Evolutionary conservation across 2,888 invertebrate genomes (phyloP).

Genomic region (Bursaphelenchus okinawaensis): DNA sequence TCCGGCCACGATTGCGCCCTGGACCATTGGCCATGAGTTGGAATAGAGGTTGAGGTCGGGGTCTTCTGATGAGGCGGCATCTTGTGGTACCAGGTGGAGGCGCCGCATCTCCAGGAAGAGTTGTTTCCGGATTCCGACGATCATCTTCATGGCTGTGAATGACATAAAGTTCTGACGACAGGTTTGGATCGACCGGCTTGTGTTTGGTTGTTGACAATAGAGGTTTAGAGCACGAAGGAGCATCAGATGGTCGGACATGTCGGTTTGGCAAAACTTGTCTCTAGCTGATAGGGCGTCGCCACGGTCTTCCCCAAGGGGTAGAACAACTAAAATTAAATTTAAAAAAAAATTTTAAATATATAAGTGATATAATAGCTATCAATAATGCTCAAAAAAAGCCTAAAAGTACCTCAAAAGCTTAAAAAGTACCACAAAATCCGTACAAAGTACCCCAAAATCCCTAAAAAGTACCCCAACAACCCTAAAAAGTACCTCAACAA

Average conservation of each 20-base stretch:
- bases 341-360: too few relatives aligned
- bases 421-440: too few relatives aligned
- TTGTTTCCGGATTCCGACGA: slow-evolving; percentile 71
- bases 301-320: slow-evolving; percentile 69
- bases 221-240: slow-evolving; percentile 66
- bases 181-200: slow-evolving; percentile 59
- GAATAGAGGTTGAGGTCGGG: slow-evolving; percentile 70
- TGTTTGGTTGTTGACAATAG: slow-evolving; percentile 65
- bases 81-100: slow-evolving; percentile 30
- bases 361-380: too few relatives aligned
- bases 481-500: too few relatives aligned
- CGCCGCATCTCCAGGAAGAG: slow-evolving; percentile 47
- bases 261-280: slow-evolving; percentile 70
- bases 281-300: slow-evolving; percentile 67
- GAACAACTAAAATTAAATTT: slow-evolving; percentile 59
- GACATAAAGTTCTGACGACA: slow-evolving; percentile 74
- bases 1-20: slow-evolving; percentile 80
- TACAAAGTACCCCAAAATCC: too few relatives aligned
- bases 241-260: slow-evolving; percentile 83
- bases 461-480: too few relatives aligned
- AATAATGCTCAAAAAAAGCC: slow-evolving; percentile 5
- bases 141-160: slow-evolving; percentile 80
- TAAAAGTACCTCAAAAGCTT: too few relatives aligned
- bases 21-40: slow-evolving; percentile 82
- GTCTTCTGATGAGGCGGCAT: slow-evolving; percentile 61